Percentiles rank a stretch among this genome's conserved stretches.
Evolutionary conservation across 2,113 vertebrate species (phyloP).

Genomic region (Chloebia gouldiae): DNA sequence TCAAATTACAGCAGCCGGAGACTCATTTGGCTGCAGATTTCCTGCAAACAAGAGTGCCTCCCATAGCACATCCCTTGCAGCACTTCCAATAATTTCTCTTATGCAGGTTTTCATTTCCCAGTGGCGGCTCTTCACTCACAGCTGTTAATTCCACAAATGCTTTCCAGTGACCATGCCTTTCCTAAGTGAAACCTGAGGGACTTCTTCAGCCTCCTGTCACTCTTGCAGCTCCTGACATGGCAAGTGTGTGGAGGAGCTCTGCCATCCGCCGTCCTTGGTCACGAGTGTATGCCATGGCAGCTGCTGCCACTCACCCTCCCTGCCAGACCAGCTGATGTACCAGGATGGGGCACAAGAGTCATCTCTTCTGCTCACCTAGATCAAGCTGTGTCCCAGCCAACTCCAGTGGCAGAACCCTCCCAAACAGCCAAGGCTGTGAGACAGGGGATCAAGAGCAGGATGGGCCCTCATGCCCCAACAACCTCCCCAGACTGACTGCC

Average conservation of each 20-base stretch:
- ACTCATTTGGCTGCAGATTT: not conserved
- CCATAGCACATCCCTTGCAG: not conserved
- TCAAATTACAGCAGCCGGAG: not conserved
- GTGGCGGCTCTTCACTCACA: not conserved
- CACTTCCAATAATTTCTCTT: not conserved
- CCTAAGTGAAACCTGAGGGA: not conserved
- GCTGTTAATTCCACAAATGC: not conserved
- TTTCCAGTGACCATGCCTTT: not conserved
- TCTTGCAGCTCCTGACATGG: not conserved
- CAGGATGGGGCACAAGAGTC: not conserved
- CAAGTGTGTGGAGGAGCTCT: not conserved
- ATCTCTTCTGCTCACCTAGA: not conserved
- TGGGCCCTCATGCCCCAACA: not conserved
- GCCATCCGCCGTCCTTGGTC: fast-evolving
- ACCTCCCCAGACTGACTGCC: not conserved
- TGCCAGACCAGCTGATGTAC: not conserved
- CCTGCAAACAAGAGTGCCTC: not conserved
- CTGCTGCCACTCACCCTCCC: not conserved
- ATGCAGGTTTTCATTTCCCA: not conserved
- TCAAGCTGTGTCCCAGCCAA: not conserved
- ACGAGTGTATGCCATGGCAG: not conserved
- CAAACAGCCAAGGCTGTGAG: not conserved
- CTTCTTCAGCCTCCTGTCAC: not conserved
- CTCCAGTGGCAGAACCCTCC: not conserved
- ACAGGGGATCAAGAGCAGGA: not conserved